Base-by-base conservation (phyloP, 2,888 invertebrate species). In the Tortrix viridana region DNA sequence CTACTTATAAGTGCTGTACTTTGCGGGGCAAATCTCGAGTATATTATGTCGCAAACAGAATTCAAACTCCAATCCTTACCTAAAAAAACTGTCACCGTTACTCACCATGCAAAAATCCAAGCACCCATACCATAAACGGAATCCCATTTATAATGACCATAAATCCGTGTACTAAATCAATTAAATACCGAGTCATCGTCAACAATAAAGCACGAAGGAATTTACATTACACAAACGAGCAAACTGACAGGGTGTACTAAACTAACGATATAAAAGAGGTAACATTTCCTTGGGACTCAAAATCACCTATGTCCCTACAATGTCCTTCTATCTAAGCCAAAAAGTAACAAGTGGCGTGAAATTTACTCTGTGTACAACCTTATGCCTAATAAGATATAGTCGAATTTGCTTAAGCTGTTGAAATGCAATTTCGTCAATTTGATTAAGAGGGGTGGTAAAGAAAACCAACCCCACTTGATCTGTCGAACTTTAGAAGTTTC, bases 161-260 rank as follows among this genome's bases (percentile, higher is more conserved):
- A 81, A 86, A 86, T 85, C 70, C 65, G 67, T 69, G 67, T 72
- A 74, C 76, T 75, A 80, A 87, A 88, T 89, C 86, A 88, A 86
- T 87, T 86, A 63, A 63, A 63, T 63, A 86, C 81, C 47, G 67
- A 75, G 72, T 79, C 82, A 79, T 78, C 77, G 73, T 76, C 74
- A 81, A 82, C 86, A 85, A 87, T 88, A 89, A 88, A 84, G 80
- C 84, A 84, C 75, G 79, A 73, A 76, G 79, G 82, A 82, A 85
- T 87, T 82, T 85, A 85, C 83, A 82, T 86, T 85, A 84, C 79
- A 82, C 80, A 82, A 78, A 81, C 76, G 69, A 70, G 71, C 74
- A 81, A 82, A 74, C 79, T 81, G 85, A 87, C 85, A 84, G 77
- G 78, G 82, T 81, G 81, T 84, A 84, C 84, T 81, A 82, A 84